Evolutionary conservation across 2,888 invertebrate genomes (phyloP), one percentile per base, ranked within the genome.

Genomic region (Drosophila neotestacea): DNA sequence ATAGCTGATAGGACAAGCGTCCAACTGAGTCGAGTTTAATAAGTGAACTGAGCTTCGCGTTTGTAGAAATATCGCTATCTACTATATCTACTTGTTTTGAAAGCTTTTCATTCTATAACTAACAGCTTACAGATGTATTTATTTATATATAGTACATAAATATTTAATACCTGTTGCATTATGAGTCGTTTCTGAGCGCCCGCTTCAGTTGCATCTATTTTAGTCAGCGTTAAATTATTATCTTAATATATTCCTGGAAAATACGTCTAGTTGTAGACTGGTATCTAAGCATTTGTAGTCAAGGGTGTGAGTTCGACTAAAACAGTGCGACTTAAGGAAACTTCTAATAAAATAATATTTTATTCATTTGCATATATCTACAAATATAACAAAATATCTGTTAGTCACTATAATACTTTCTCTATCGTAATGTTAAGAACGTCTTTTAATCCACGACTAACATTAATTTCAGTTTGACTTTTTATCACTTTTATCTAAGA

Each of bases 171-270:
- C 42, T 56, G 55, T 27, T 34, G 34, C n/a, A 16, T 6, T 46
- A 13, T 16, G 7, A 13, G 13, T 16, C 2, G 16, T 39, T 59
- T 47, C 36, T 47, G 47, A 47, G 28, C 47, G 10, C 47, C 58
- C 38, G 10, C 28, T 48, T 22, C 32, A 56, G 34, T 32, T 56
- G 42, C 34, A 34, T 22, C 55, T 5, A n/a, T 7, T 55, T 32
- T 32, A 22, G 4, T 22, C 5, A n/a, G 16, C n/a, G 22, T 16
- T 32, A 10, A 55, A 38, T 28, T 36, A 58, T 46, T 58, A 58
- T 55, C 44, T 44, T 61, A 61, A 61, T 61, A 51, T 44, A 51
- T 13, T 52, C 16, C 61, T 62, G 61, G 61, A 54, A 62, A 62
- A 54, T 46, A 52, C 61, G 52, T 62, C 46, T 47, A 28, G 60